Conservation (phyloP, 2,113 vertebrate genomes). For the Plecturocebus donacophilus region DNA sequence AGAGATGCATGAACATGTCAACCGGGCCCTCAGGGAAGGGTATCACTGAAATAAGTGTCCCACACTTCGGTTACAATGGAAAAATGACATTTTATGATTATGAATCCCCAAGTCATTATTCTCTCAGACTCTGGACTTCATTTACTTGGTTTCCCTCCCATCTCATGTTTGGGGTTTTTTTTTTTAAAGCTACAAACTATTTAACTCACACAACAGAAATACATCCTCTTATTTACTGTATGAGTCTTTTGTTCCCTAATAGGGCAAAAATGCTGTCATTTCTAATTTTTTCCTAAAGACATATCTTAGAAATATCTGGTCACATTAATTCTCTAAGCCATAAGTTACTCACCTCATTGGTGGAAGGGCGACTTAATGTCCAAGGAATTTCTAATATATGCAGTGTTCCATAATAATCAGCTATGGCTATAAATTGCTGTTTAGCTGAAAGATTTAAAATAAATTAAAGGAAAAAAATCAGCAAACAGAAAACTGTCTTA, state of each 20-base stretch:
- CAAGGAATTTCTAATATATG: constrained; percentile 92
- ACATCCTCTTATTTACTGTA: background rate
- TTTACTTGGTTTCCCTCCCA: background rate
- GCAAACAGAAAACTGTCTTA: constrained; percentile 22
- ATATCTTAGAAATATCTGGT: background rate
- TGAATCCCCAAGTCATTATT: background rate
- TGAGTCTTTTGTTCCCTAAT: background rate
- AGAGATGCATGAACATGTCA: background rate
- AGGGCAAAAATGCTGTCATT: constrained; percentile 25
- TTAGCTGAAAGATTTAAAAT: constrained; percentile 84
- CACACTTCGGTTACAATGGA: background rate
- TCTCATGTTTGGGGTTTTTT: background rate
- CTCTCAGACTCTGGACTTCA: background rate
- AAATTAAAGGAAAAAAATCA: background rate
- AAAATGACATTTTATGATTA: background rate
- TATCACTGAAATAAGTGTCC: background rate
- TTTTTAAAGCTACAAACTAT: background rate
- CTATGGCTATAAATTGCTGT: constrained; percentile 92
- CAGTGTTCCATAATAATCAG: constrained; percentile 89
- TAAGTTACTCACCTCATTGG: constrained; percentile 89
- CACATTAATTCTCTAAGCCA: background rate
- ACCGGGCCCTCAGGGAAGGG: background rate
- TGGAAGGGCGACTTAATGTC: constrained; percentile 82
- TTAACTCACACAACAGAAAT: background rate
- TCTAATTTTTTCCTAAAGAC: constrained; percentile 16